Base-by-base conservation (phyloP, 2,888 invertebrate genomes). In the Drosophila austrosaltans region DNA sequence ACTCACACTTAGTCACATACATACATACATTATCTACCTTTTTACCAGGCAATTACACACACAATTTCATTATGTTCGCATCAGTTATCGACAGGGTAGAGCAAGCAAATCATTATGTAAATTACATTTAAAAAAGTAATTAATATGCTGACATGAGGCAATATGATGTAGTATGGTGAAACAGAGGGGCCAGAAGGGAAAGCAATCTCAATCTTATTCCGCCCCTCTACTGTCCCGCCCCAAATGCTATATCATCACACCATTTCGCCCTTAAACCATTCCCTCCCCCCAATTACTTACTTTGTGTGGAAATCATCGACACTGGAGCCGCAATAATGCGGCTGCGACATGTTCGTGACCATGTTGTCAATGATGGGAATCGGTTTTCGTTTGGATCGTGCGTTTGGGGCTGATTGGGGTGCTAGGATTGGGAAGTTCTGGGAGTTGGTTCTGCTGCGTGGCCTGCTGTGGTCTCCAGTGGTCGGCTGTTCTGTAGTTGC, bases 271-370 rank as follows among this genome's bases (percentile, higher is more conserved):
- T 20, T 36, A 36, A 36, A 16, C 16, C 16, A 16, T 16, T 16
- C 0, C 60, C 88, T 25, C 10, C 48, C 48, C 40, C 48, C 48
- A 48, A 48, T 48, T 48, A 48, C 91, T 91, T 81, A 92, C 92
- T 89, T 88, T 64, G 92, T 92, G 80, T 92, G 92, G 77, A 92
- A 92, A 81, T 91, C 88, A 83, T 92, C 92, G 79, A 92, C 77
- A 72, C 87, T 89, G 59, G 90, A 77, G 75, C 92, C 92, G 81
- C 92, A 92, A 72, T 92, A 92, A 79, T 87, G 89, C 77, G 92
- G 90, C 75, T 89, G 85, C 71, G 92, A 90, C 82, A 90, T 87
- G 86, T 92, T 91, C 81, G 87, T 84, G 72, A 87, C 89, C 91
- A 90, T 89, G 77, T 71, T 87, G 78, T 74, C 76, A 76, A 76